Evolutionary conservation across 1,140 invertebrate genomes (phyloP).

Genomic region (Laodelphax striatellus): DNA sequence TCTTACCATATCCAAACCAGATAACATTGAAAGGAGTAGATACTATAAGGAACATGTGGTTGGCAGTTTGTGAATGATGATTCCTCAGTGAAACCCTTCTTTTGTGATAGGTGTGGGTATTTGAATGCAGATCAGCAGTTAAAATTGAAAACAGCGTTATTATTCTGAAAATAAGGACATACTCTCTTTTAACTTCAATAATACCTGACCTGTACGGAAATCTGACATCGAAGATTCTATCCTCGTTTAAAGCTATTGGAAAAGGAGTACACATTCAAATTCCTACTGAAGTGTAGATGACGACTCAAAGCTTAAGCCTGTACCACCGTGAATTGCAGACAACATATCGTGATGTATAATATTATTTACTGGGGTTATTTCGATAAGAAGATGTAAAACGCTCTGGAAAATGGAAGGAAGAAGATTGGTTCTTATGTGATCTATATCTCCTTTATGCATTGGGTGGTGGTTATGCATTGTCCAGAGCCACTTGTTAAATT

Average conservation of each 20-base stretch:
- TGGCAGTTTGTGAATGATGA: slow-evolving; percentile 36
- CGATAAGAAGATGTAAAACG: slow-evolving; percentile 65
- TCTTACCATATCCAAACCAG: slow-evolving; percentile 47
- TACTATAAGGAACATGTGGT: slow-evolving; percentile 52
- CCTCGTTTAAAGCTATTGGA: slow-evolving; percentile 42
- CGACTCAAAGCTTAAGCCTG: slow-evolving; percentile 57
- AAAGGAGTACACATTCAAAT: slow-evolving; percentile 47
- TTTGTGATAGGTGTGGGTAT: slow-evolving; percentile 57
- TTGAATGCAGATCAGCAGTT: slow-evolving; percentile 33
- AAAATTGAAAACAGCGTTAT: slow-evolving; percentile 48
- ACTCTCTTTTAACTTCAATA: slow-evolving; percentile 44
- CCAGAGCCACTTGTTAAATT: slow-evolving; percentile 66
- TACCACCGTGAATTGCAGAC: slow-evolving; percentile 42
- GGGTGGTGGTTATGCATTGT: slow-evolving; percentile 90
- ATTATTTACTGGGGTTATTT: slow-evolving; percentile 91
- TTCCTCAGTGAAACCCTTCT: slow-evolving; percentile 41
- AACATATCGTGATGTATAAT: slow-evolving; percentile 18
- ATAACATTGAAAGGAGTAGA: slow-evolving; percentile 25
- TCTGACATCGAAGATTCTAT: slow-evolving; percentile 61
- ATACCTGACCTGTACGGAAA: slow-evolving; percentile 57
- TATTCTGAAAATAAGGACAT: slow-evolving; percentile 51
- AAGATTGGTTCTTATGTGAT: slow-evolving; percentile 82
- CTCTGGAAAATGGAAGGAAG: slow-evolving; percentile 78
- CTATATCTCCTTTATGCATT: slow-evolving; percentile 90
- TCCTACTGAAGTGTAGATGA: slow-evolving; percentile 77